Base-by-base conservation (phyloP, 2,888 invertebrate species). In the Dendrolimus houi region DNA sequence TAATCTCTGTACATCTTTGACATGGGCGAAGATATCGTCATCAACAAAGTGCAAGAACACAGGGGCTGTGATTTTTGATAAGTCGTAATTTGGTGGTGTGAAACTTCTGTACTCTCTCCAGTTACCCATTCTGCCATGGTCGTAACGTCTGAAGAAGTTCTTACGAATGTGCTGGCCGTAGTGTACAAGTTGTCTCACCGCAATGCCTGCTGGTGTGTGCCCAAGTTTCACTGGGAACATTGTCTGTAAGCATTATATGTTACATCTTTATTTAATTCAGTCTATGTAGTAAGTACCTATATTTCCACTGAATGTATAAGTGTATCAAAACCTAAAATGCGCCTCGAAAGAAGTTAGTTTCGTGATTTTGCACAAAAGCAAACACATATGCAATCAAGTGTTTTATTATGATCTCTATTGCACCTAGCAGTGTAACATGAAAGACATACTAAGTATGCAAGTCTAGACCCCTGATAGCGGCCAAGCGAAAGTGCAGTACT, bases 111-210 rank as follows among this genome's bases (percentile, higher is more conserved):
- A 94, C n/a, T 75, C 73, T 59, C 73, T 70, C 58, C 88, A 74
- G 70, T 94, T 94, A 7, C 80, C 59, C 0, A 75, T 57, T 62
- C 74, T 60, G 7, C 92, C 92, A 60, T 87, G 82, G 71, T 93
- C 92, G 65, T 84, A 93, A 61, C 91, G 87, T 3, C 91, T 79
- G 69, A 92, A 92, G 53, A 76, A 68, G 0, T 79, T 81, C 1
- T 92, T 83, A 42, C 79, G 78, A 9, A 92, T 87, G 29, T 91
- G 87, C 78, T 96, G 96, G 0, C 87, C 93, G 74, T 92, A 96
- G 76, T 96, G 96, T 17, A 93, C 79, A 13, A 95, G 72, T 75
- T 95, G 95, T 65, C 92, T 92, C 1, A 92, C 91, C 0, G 95
- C 92, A 0, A 93, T 90, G 0, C 95, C 95, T 1, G 94, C 94